These are phyloP conservation scores for Rhinoptilus africanus DNA, from an alignment of 2,113 vertebrate species.

Conservation along the genomic window DNA sequence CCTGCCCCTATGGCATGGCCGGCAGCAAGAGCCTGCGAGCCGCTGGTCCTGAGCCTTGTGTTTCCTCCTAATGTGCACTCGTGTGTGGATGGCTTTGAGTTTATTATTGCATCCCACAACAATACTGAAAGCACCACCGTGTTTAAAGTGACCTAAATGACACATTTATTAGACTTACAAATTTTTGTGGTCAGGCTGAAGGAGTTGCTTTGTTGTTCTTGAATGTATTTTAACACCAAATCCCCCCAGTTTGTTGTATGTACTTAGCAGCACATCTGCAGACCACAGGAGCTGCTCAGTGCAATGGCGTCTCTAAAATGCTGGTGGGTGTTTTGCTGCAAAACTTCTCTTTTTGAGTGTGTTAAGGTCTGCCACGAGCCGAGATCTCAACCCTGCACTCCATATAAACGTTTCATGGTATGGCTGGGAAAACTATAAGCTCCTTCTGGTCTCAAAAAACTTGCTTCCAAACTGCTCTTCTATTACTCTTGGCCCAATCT, in stretches of 20 bases:
- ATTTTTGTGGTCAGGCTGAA: not conserved
- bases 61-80: rapidly evolving
- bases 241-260: not conserved
- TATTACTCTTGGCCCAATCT: not conserved
- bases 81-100: not conserved
- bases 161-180: not conserved
- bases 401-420: not conserved
- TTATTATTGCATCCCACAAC: not conserved
- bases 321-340: not conserved
- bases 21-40: not conserved
- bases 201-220: not conserved
- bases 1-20: not conserved
- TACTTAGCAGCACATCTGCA: not conserved
- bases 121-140: not conserved
- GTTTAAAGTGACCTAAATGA: not conserved
- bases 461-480: not conserved
- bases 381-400: not conserved
- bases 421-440: not conserved
- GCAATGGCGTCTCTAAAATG: not conserved
- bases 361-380: not conserved
- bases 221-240: not conserved
- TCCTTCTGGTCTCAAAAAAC: not conserved
- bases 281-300: not conserved
- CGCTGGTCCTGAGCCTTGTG: not conserved
- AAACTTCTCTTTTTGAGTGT: not conserved